A percentile compares a stretch with the other conserved stretches of the same genome.
Conservation (phyloP, 2,113 vertebrate species). For the Erythrolamprus reginae region DNA sequence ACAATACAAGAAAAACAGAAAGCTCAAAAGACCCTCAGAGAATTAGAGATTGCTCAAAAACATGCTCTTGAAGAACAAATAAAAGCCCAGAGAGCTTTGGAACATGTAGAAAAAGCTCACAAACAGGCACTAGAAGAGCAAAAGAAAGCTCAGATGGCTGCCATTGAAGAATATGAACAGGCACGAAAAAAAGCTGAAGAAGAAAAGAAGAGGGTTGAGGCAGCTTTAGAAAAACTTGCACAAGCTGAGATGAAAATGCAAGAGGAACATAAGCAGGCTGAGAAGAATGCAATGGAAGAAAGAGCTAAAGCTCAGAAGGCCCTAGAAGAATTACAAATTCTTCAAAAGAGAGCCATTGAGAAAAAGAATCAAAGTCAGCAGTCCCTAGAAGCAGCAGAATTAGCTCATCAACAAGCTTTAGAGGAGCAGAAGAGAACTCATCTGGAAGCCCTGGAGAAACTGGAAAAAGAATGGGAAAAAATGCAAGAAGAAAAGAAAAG, state of each 20-base stretch:
- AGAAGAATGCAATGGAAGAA: not conserved
- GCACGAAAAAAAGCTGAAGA: not conserved
- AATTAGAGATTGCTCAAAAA: not conserved
- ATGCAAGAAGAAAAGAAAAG: not conserved
- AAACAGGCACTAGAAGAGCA: not conserved
- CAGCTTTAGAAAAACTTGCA: not conserved
- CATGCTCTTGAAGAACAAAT: not conserved
- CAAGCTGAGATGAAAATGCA: not conserved
- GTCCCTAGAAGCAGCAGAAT: not conserved
- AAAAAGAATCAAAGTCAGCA: not conserved
- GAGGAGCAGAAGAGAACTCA: not conserved
- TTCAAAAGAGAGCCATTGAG: not conserved
- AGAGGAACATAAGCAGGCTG: not conserved
- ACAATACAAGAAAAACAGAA: not conserved
- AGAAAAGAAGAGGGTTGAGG: not conserved
- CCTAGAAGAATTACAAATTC: not conserved
- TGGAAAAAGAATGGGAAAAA: not conserved
- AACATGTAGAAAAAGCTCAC: not conserved
- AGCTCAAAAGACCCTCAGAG: not conserved
- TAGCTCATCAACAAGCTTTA: not conserved
- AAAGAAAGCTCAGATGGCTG: not conserved
- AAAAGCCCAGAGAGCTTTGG: not conserved
- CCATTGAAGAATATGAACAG: not conserved
- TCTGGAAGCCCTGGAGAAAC: not conserved
- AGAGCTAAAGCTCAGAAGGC: not conserved